Base-by-base conservation (phyloP, 1,140 invertebrate genomes). In the Goniozus legneri region DNA sequence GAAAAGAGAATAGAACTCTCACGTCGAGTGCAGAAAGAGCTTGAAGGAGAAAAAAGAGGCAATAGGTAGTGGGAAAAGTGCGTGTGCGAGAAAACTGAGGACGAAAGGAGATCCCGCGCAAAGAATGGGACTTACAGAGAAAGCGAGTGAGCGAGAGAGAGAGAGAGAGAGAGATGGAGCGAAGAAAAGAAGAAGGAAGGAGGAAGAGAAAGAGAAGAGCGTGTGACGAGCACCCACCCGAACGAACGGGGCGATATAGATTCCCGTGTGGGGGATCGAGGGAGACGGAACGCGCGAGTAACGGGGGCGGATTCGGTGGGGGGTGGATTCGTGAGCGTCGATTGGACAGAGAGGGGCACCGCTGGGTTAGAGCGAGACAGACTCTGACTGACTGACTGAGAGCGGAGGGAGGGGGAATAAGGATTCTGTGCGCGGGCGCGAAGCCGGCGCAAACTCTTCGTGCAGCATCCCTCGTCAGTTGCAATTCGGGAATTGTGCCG, bases 391-490 rank as follows among this genome's bases (percentile, higher is more conserved):
- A 60, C 56, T 58, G 57, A 59, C 56, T 43, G 50, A 47, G 49
- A 44, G 53, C 43, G 54, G 33, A 19, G 18, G 39, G 54, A 38
- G 46, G 48, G 50, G 51, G 51, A 51, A 39, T 49, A 54, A 58
- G 53, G 53, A 62, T 60, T 54, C 52, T 62, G 56, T 71, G 73
- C 71, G 70, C 68, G 64, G 59, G 63, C 64, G 67, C 61, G 55
- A 63, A 36, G 45, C 60, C 57, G 64, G 67, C 69, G 69, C 66
- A 71, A 72, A 71, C 65, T 68, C 69, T 72, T 58, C 63, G 48
- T 64, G 62, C 71, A 69, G 73, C 71, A 67, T 73, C 67, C 59
- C 56, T 63, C 62, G 59, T 70, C 71, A 75, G 71, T 74, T 65
- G 65, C 64, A 69, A 66, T 50, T 73, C 60, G 60, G 71, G 60